Evolutionary conservation across 1,140 invertebrate species (phyloP).

Genomic region (Popillia japonica): DNA sequence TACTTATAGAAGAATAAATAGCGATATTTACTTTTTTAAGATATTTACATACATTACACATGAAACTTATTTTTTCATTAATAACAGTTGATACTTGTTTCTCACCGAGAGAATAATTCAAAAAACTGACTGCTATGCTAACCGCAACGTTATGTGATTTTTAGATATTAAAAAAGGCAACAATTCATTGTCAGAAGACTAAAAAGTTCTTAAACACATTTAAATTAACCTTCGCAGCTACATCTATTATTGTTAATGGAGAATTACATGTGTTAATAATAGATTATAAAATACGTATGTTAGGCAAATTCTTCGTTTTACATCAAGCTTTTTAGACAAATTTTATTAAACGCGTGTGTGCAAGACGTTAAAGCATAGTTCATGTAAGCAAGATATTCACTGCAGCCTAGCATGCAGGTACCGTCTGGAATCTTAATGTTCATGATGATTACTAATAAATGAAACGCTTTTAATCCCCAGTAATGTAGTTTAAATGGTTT

Average conservation of each 20-base stretch:
- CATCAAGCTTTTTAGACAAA: not conserved
- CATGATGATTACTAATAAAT: conserved; percentile 18
- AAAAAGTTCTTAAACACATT: no score
- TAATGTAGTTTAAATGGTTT: conserved; percentile 30
- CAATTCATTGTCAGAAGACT: no score
- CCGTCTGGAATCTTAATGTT: conserved; percentile 7
- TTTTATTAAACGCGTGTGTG: not conserved
- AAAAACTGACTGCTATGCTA: no score
- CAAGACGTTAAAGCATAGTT: not conserved
- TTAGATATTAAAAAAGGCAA: no score
- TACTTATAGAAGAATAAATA: no score
- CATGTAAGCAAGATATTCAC: not conserved
- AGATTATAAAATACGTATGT: not conserved
- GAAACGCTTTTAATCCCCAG: conserved; percentile 7
- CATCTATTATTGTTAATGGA: not conserved
- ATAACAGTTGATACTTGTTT: no score
- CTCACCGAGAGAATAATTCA: no score
- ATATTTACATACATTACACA: no score
- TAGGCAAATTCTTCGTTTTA: not conserved
- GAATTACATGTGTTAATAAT: conserved; percentile 5
- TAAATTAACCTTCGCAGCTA: not conserved
- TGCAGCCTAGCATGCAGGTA: not conserved
- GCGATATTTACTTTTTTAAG: no score
- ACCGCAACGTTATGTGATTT: no score
- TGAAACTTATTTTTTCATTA: no score